Percentiles rank a stretch among this genome's conserved stretches.
These are phyloP conservation scores for Zootermopsis nevadensis DNA, from an alignment of 2,888 invertebrate genomes.

Conservation along the genomic window DNA sequence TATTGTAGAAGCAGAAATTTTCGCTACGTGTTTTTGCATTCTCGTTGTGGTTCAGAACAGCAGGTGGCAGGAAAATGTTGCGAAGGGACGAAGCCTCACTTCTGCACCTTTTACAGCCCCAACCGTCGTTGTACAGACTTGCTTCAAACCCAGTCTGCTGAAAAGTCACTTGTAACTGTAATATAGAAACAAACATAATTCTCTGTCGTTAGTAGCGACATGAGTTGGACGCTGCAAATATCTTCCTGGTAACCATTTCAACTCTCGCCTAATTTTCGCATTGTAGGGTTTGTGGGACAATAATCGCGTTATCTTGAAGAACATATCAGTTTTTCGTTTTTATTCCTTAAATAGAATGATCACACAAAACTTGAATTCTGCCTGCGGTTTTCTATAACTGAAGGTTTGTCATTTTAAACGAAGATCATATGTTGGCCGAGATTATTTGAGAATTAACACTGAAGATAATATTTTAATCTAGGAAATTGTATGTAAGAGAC, in stretches of 20 bases:
- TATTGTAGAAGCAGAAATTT: no score
- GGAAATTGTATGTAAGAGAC: neutral
- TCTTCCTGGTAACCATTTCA: slow-evolving; percentile 7
- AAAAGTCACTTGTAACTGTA: neutral
- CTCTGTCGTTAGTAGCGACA: neutral
- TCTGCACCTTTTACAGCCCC: no score
- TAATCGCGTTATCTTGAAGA: neutral
- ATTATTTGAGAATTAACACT: neutral
- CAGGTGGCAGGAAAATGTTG: no score
- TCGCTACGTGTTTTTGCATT: no score
- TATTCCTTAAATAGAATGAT: neutral
- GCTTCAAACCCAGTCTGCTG: neutral
- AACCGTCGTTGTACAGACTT: neutral
- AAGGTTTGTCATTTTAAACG: neutral
- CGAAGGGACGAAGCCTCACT: no score
- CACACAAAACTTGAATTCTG: neutral
- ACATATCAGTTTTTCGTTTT: neutral
- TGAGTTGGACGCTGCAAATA: neutral
- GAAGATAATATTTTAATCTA: neutral
- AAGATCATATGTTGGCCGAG: neutral
- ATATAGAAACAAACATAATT: neutral
- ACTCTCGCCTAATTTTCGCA: neutral
- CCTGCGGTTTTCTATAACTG: neutral
- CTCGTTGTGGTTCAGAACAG: no score
- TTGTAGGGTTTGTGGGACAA: neutral